phyloP scores from a whole-genome alignment of 2,888 invertebrate species.

The Hyppa rectilinea region DNA sequence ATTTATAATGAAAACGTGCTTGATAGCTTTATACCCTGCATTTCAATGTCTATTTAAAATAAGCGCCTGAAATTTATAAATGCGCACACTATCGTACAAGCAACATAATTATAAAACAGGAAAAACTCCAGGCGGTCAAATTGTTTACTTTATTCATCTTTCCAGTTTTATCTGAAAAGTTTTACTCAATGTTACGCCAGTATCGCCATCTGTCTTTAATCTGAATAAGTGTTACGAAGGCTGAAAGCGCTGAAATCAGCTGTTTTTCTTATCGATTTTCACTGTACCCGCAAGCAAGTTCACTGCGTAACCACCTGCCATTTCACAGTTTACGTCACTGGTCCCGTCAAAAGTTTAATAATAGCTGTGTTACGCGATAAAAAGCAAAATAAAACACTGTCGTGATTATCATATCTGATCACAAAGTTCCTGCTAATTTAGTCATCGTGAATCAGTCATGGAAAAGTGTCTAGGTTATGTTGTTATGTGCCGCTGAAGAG shows the following conservation, averaged over 20 bases:
- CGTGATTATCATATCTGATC: slow-evolving; percentile 24
- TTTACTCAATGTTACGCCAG: slow-evolving; percentile 14
- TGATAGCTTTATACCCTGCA: not conserved
- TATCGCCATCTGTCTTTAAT: slow-evolving; percentile 72
- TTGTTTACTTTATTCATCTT: not conserved
- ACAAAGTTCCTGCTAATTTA: slow-evolving; percentile 29
- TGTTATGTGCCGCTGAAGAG: slow-evolving; percentile 65
- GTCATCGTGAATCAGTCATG: slow-evolving; percentile 37
- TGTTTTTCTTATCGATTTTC: slow-evolving; percentile 85
- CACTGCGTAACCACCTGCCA: slow-evolving; percentile 78
- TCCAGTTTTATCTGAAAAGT: not conserved
- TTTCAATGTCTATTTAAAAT: not conserved
- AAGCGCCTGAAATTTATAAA: slow-evolving; percentile 37
- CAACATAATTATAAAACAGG: not conserved
- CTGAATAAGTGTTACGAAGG: slow-evolving; percentile 14
- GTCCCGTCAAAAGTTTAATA: slow-evolving; percentile 57
- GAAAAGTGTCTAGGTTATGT: slow-evolving; percentile 74
- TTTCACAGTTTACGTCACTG: slow-evolving; percentile 67
- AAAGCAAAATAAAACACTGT: slow-evolving; percentile 52
- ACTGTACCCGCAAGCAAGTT: slow-evolving; percentile 78
- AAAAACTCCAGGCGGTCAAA: slow-evolving; percentile 11
- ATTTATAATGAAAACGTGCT: not conserved
- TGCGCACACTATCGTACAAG: slow-evolving; percentile 25
- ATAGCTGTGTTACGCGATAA: slow-evolving; percentile 56
- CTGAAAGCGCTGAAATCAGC: slow-evolving; percentile 74